phyloP scores from a whole-genome alignment of 2,113 vertebrate species.

The Semnornis frantzii region DNA sequence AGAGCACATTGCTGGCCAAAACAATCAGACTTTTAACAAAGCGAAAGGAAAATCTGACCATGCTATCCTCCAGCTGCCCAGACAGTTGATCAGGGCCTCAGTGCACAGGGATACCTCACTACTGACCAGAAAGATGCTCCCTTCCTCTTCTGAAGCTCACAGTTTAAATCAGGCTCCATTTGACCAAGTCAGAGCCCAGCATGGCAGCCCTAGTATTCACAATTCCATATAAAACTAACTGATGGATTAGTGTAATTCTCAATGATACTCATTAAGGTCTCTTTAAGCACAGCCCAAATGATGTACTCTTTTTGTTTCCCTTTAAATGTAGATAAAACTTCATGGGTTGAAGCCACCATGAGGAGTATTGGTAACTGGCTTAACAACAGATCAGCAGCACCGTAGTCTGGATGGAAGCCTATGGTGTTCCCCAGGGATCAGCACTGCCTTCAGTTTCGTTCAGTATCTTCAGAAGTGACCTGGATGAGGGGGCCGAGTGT shows the following conservation, averaged over 20 bases:
- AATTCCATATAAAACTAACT: neutral
- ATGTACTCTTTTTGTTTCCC: neutral
- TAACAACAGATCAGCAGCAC: no score
- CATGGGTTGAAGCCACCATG: neutral
- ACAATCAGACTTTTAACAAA: neutral
- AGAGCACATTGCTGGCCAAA: no score
- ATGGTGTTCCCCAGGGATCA: no score
- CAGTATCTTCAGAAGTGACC: no score
- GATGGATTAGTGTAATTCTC: neutral
- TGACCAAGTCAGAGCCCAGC: neutral
- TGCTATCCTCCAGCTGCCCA: neutral
- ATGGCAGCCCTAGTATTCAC: neutral
- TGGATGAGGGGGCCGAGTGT: no score
- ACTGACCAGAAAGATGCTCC: neutral
- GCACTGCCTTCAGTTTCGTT: no score
- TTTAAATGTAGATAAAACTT: slow-evolving; percentile 17
- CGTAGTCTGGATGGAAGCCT: no score
- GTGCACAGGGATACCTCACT: neutral
- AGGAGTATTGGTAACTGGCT: no score
- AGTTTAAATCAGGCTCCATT: accelerated
- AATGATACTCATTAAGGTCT: neutral
- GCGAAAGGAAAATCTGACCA: neutral
- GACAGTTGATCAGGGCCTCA: accelerated
- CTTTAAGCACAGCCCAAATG: neutral
- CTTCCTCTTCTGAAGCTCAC: neutral